These are phyloP conservation scores for Phacellophora camtschatica DNA, from an alignment of 30 jellyfish, hydroid and myxozoan genomes.

Conservation along the genomic window DNA sequence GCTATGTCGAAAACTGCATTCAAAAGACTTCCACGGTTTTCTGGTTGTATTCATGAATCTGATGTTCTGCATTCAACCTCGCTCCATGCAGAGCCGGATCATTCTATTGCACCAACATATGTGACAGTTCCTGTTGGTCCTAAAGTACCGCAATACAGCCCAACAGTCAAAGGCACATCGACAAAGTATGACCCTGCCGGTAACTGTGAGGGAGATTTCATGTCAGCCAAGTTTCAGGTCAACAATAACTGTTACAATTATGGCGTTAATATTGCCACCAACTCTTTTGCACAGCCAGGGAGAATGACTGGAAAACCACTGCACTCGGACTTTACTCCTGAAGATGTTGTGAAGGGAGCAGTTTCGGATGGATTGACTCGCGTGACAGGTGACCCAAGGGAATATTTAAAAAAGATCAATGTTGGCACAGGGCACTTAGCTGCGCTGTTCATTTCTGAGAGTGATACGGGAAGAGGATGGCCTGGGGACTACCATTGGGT, in stretches of 20 bases:
- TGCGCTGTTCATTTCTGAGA: background rate
- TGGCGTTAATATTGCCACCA: background rate
- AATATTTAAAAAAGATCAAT: too few relatives aligned
- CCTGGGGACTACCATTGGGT: background rate
- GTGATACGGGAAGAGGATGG: background rate
- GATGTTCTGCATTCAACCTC: background rate
- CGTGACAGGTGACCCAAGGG: background rate
- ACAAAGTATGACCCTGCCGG: background rate
- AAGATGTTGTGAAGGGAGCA: background rate
- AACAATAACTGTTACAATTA: background rate
- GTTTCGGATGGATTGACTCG: background rate
- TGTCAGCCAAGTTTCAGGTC: background rate
- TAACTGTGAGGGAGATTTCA: conserved; percentile 1
- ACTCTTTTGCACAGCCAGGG: conserved; percentile 1
- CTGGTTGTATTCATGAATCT: background rate
- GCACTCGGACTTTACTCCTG: background rate
- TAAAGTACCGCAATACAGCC: background rate
- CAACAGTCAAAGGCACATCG: background rate
- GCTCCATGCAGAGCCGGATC: background rate
- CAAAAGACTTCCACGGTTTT: background rate
- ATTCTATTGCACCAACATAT: background rate
- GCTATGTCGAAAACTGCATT: background rate
- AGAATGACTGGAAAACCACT: background rate
- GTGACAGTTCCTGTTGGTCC: background rate
- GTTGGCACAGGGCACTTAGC: background rate